Evolutionary conservation across 2,888 invertebrate genomes (phyloP).

Genomic region (Sesia bembeciformis): DNA sequence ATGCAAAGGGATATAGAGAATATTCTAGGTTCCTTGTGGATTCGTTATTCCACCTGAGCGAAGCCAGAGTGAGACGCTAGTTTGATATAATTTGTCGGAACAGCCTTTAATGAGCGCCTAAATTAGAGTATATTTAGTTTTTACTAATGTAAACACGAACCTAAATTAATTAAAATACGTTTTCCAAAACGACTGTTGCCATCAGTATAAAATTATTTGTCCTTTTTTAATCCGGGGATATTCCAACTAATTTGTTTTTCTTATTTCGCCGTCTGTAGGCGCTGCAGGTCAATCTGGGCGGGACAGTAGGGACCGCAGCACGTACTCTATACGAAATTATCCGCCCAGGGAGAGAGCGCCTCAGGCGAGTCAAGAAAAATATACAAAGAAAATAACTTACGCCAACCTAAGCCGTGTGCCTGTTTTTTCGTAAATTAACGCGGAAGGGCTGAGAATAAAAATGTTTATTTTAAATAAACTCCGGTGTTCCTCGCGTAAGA

Average conservation of each 20-base stretch:
- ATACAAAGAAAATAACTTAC: slow-evolving; percentile 63
- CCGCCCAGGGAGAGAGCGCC: slow-evolving; percentile 47
- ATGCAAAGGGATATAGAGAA: too few species aligned
- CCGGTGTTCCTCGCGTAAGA: not conserved
- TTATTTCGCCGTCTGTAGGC: slow-evolving; percentile 30
- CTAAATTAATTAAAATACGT: too few species aligned
- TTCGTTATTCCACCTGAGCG: too few species aligned
- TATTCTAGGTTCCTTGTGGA: too few species aligned
- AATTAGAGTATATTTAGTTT: too few species aligned
- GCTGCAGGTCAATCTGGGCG: slow-evolving; percentile 39
- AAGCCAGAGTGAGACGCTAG: too few species aligned
- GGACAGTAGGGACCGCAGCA: slow-evolving; percentile 44
- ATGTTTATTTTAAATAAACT: slow-evolving; percentile 41
- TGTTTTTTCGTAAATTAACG: slow-evolving; percentile 40
- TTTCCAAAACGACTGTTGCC: too few species aligned
- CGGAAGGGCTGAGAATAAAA: slow-evolving; percentile 39
- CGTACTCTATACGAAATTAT: slow-evolving; percentile 60
- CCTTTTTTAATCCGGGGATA: too few species aligned
- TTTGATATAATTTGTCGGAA: too few species aligned
- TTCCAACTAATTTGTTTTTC: slow-evolving; percentile 12
- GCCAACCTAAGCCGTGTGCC: slow-evolving; percentile 32
- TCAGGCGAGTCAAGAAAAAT: slow-evolving; percentile 45
- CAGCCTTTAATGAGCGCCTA: too few species aligned
- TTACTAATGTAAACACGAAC: too few species aligned
- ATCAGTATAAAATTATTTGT: too few species aligned